phyloP scores from a whole-genome alignment of 2,888 invertebrate species.

The Stictocephala bisonia region DNA sequence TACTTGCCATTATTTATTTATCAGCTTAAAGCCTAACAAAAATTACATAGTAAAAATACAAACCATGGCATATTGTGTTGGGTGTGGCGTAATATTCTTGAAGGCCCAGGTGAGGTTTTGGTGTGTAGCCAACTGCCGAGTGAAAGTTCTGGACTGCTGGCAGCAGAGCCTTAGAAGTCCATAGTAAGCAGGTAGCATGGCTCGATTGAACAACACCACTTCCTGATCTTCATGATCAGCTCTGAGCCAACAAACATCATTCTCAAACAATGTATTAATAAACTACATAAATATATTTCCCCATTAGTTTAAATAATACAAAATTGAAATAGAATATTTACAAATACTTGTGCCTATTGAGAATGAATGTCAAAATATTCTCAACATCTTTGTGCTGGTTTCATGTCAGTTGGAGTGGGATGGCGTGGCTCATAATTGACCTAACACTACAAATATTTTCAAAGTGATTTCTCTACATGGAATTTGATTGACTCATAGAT shows the following conservation, averaged over 20 bases:
- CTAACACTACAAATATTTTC: too few species aligned
- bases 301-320: too few species aligned
- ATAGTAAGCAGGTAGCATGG: constrained; percentile 94
- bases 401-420: too few species aligned
- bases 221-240: constrained; percentile 98
- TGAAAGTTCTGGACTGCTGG: constrained; percentile 86
- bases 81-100: constrained; percentile 95
- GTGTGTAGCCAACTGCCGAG: constrained; percentile 88
- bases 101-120: constrained; percentile 98
- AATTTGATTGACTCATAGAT: too few species aligned
- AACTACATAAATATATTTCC: constrained; percentile 8
- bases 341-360: too few species aligned
- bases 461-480: too few species aligned
- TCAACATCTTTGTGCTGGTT: too few species aligned
- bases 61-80: constrained; percentile 88
- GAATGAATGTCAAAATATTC: too few species aligned
- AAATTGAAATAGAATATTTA: too few species aligned
- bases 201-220: constrained; percentile 92
- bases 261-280: background rate
- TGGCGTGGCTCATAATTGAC: too few species aligned
- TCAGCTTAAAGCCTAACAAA: too few species aligned
- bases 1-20: too few species aligned
- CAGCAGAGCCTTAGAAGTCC: constrained; percentile 91
- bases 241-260: constrained; percentile 66
- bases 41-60: constrained; percentile 59